Percentiles rank a stretch among this genome's conserved stretches.
Evolutionary conservation across 1,140 invertebrate genomes (phyloP).

Genomic region (Ceratosolen fusciceps): DNA sequence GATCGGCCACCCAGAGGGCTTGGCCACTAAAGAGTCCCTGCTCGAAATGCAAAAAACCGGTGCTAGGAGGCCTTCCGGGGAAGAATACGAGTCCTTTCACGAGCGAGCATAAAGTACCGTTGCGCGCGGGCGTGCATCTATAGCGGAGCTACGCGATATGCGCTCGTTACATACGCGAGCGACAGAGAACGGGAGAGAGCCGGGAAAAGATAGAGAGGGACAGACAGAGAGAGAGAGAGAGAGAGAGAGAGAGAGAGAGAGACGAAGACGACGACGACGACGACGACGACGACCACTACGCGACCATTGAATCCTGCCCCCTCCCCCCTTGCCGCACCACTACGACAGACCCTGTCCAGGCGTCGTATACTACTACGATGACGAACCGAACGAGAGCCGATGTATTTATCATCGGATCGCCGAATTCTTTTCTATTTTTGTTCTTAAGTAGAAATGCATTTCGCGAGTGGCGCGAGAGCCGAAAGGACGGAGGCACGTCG

Average conservation of each 20-base stretch:
- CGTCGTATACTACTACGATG: too few relatives aligned
- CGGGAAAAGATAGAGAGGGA: constrained; percentile 3
- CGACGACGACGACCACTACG: background rate
- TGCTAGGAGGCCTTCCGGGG: constrained; percentile 7
- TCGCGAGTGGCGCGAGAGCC: too few relatives aligned
- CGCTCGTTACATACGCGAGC: background rate
- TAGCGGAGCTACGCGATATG: background rate
- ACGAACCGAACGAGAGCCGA: too few relatives aligned
- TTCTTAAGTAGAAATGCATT: too few relatives aligned
- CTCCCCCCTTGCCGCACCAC: too few relatives aligned
- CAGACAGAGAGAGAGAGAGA: background rate
- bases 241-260: constrained; percentile 4
- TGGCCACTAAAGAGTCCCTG: constrained; percentile 2
- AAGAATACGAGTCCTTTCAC: constrained; percentile 38
- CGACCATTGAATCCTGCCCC: background rate
- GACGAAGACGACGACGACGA: background rate
- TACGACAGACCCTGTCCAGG: background rate
- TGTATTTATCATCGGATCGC: too few relatives aligned
- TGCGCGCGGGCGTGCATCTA: background rate
- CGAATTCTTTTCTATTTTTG: too few relatives aligned
- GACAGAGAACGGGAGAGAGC: background rate
- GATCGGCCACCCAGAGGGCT: constrained; percentile 14
- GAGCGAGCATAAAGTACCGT: constrained; percentile 37
- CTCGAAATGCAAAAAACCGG: background rate
- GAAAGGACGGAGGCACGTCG: too few relatives aligned